Conservation (phyloP, 2,888 invertebrate genomes). For the Cephalotes varians region DNA sequence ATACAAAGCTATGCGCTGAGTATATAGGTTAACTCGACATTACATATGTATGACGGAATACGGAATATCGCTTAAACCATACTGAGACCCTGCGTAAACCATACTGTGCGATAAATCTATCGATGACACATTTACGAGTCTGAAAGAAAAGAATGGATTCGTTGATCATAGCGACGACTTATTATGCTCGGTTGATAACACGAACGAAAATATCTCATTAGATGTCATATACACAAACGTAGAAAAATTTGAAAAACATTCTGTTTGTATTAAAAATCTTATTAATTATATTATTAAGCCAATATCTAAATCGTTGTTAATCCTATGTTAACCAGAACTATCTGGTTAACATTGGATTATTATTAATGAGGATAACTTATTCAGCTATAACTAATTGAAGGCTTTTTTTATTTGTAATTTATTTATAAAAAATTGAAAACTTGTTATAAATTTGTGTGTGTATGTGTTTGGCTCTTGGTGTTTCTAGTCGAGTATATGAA, state of each 20-base stretch:
- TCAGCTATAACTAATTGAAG: not conserved
- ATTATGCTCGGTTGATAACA: not conserved
- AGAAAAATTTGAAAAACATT: not conserved
- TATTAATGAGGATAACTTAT: not conserved
- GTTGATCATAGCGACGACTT: constrained; percentile 13
- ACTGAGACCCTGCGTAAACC: not conserved
- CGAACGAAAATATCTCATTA: not conserved
- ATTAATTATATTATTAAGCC: not conserved
- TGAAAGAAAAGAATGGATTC: not conserved
- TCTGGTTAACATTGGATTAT: not conserved
- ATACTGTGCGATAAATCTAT: constrained; percentile 28
- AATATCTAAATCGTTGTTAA: not conserved
- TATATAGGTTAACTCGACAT: constrained; percentile 79
- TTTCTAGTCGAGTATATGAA: not conserved
- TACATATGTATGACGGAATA: constrained; percentile 78
- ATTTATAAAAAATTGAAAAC: not conserved
- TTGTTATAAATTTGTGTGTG: too few relatives aligned
- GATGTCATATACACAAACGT: not conserved
- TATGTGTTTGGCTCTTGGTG: too few relatives aligned
- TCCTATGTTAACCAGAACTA: too few relatives aligned
- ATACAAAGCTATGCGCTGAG: constrained; percentile 74
- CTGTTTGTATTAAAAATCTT: constrained; percentile 9
- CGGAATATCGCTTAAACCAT: constrained; percentile 31
- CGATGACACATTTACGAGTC: not conserved
- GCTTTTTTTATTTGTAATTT: not conserved